phyloP scores from a whole-genome alignment of 2,113 vertebrate species.

The Paramisgurnus dabryanus region DNA sequence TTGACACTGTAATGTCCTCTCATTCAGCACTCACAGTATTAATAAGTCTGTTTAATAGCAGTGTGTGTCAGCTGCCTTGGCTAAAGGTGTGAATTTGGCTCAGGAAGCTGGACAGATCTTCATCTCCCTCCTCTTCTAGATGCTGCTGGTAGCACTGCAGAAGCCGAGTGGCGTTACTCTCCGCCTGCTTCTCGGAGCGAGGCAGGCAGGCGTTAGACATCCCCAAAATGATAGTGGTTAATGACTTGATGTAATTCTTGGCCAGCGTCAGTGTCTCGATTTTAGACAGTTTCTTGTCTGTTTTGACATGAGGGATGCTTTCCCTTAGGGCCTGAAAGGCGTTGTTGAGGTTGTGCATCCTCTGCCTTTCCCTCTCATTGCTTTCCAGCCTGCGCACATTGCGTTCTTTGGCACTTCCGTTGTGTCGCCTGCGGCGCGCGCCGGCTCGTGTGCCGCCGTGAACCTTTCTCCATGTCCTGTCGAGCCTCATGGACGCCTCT shows the following conservation, averaged over 20 bases:
- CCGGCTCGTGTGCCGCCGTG: slow-evolving; percentile 24
- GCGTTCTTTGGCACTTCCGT: slow-evolving; percentile 76
- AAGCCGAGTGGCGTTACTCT: slow-evolving; percentile 72
- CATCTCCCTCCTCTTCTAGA: slow-evolving; percentile 74
- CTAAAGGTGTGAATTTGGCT: slow-evolving; percentile 80
- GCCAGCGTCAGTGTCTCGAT: slow-evolving; percentile 97
- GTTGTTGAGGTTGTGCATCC: slow-evolving; percentile 99
- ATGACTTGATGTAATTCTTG: slow-evolving; percentile 96
- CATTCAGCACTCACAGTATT: slow-evolving; percentile 4
- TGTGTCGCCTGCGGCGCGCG: slow-evolving; percentile 60
- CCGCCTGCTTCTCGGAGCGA: slow-evolving; percentile 64
- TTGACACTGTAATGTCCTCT: not conserved
- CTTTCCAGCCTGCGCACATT: slow-evolving; percentile 90
- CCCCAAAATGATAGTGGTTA: slow-evolving; percentile 91
- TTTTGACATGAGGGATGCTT: slow-evolving; percentile 91
- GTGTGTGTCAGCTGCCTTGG: slow-evolving; percentile 72
- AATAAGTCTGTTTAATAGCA: not conserved
- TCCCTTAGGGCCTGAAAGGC: slow-evolving; percentile 94
- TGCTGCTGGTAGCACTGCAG: slow-evolving; percentile 88
- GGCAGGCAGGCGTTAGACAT: slow-evolving; percentile 86
- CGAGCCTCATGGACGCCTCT: slow-evolving; percentile 74
- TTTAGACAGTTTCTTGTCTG: slow-evolving; percentile 96
- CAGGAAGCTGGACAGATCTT: slow-evolving; percentile 81
- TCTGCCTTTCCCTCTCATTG: slow-evolving; percentile 92
- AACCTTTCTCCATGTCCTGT: slow-evolving; percentile 61